Percentiles rank a stretch among this genome's conserved stretches.
These are phyloP conservation scores for Nesogale talazaci DNA, from an alignment of 2,113 vertebrate species.

Conservation along the genomic window DNA sequence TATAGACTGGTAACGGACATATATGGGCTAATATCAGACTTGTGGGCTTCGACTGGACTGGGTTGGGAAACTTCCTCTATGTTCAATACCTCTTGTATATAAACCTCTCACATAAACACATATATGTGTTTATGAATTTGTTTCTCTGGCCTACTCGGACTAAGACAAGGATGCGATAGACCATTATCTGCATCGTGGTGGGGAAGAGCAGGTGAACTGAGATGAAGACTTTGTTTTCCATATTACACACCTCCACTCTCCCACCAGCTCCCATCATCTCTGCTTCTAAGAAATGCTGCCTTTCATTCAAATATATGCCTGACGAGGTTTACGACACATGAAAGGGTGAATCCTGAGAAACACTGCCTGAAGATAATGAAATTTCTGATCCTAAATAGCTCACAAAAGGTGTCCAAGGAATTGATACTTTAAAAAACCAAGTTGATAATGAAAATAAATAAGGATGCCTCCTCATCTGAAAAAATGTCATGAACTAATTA, in stretches of 20 bases:
- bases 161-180: no score
- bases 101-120: no score
- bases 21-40: no score
- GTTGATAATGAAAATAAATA: conserved; percentile 21
- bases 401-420: conserved; percentile 36
- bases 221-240: neutral
- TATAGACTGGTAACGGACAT: no score
- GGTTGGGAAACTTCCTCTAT: no score
- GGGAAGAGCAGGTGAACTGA: neutral
- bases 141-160: no score
- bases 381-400: conserved; percentile 11
- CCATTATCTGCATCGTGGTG: neutral
- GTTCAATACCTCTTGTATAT: no score
- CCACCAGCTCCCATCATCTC: neutral
- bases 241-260: neutral
- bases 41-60: no score
- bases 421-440: conserved; percentile 30
- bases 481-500: conserved; percentile 23
- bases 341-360: neutral
- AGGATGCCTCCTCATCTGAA: neutral
- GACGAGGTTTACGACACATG: conserved; percentile 11
- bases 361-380: neutral
- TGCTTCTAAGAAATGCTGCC: neutral
- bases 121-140: no score
- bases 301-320: conserved; percentile 1